Percentiles rank a stretch among this genome's conserved stretches.
Evolutionary conservation across 1,140 invertebrate genomes (phyloP).

Genomic region (Oncopodura yosiiana): DNA sequence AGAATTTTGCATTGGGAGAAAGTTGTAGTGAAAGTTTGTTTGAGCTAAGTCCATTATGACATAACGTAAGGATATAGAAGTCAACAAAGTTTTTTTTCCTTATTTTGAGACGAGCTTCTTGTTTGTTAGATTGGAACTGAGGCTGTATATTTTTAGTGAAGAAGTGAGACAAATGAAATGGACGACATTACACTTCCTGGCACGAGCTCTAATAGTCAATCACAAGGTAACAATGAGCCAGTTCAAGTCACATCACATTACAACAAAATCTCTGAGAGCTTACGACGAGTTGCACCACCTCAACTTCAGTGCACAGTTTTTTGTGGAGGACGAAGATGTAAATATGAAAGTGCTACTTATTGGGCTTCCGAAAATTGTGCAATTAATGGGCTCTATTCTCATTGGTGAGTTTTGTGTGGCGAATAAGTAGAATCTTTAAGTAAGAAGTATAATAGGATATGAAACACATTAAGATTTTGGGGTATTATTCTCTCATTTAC

Average conservation of each 20-base stretch:
- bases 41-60: background rate
- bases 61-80: background rate
- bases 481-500: background rate
- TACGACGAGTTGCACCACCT: constrained; percentile 50
- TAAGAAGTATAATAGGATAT: no score
- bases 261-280: constrained; percentile 49
- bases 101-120: no score
- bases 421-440: no score
- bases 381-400: constrained; percentile 67
- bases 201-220: background rate
- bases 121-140: background rate
- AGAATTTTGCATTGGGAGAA: background rate
- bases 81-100: no score
- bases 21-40: background rate
- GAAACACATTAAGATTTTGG: no score
- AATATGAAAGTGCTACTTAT: constrained; percentile 60
- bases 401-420: constrained; percentile 59
- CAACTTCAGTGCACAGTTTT: constrained; percentile 65
- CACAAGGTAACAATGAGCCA: constrained; percentile 22
- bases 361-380: constrained; percentile 59
- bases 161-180: constrained; percentile 3
- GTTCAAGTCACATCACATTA: constrained; percentile 38
- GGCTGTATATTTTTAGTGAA: background rate
- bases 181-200: constrained; percentile 18
- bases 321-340: constrained; percentile 69